Evolutionary conservation across 37 sponge, comb jelly and placozoan genomes (phyloP), one percentile per base, ranked within the genome.

Genomic region (Tethya wilhelma): DNA sequence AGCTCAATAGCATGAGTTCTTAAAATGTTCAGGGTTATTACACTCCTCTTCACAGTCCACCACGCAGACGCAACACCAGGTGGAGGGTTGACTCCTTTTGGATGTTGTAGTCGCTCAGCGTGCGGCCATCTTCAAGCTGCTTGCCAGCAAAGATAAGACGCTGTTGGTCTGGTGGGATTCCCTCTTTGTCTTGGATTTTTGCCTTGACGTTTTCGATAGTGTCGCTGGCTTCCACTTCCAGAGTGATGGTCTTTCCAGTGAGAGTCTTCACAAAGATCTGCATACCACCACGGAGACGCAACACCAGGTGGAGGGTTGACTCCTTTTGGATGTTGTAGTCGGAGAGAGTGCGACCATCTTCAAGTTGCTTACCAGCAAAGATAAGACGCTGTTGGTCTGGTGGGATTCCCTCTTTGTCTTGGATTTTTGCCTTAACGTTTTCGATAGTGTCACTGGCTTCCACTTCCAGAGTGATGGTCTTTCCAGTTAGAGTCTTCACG

Each of bases 211-310:
- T 98, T 56, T 98, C 96, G 79, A 98, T 95, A 23, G 94, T 87
- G 75, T 98, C 98, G 59, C 84, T 78, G 25, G 96, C 86, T 64
- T 98, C 98, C 1, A 98, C 98, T 39, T 98, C 98, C 22, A 98
- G 90, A 38, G 96, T 93, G 94, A 95, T 95, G 59, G 94, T 98
- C 81, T 95, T 98, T 11, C 98, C 96, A 29, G 96, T 98, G 69
- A 95, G 90, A 28, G 98, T 95, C 87, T 97, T 95, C 37, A 97
- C 98, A 71, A 95, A 97, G 53, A 97, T 97, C 56, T 97, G 98
- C 98, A 97, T 97, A 25, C 94, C 91, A 70, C 81, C 81, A 79
- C 87, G 87, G 0, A 82, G 65, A 45, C 78, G 64, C 11, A 77
- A 38, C 56, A 90, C 80, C 56, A 84, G 68, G 64, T 79, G 90